phyloP scores from a whole-genome alignment of 1,140 invertebrate genomes.

The Mamestra configurata region DNA sequence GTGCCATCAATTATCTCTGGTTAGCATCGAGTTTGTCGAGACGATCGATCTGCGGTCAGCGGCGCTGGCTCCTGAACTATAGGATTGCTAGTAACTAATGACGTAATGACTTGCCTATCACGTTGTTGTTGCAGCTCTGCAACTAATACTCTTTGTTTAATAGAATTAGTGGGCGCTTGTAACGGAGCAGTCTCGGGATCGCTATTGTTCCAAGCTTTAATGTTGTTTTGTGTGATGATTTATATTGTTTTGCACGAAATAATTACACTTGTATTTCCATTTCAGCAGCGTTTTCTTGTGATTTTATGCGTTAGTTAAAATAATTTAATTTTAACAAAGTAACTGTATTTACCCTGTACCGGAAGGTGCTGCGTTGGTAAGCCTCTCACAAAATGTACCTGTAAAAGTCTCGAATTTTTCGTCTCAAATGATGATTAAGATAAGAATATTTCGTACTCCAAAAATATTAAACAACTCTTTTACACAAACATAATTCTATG shows the following conservation, averaged over 20 bases:
- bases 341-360: no score
- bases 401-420: no score
- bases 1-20: slow-evolving; percentile 7
- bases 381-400: no score
- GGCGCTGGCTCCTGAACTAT: neutral
- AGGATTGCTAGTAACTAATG: neutral
- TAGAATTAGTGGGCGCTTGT: neutral
- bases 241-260: neutral
- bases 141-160: neutral
- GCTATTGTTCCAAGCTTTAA: neutral
- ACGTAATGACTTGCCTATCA: neutral
- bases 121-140: neutral
- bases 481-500: no score
- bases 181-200: neutral
- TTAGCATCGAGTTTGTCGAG: slow-evolving; percentile 4
- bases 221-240: neutral
- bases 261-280: neutral
- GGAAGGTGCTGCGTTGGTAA: no score
- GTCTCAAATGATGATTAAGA: no score
- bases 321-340: no score
- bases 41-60: neutral
- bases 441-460: no score
- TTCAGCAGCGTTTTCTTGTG: neutral
- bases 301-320: no score
- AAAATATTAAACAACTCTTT: no score